Evolutionary conservation across 2,113 vertebrate species (phyloP).

Genomic region (Progne subis): DNA sequence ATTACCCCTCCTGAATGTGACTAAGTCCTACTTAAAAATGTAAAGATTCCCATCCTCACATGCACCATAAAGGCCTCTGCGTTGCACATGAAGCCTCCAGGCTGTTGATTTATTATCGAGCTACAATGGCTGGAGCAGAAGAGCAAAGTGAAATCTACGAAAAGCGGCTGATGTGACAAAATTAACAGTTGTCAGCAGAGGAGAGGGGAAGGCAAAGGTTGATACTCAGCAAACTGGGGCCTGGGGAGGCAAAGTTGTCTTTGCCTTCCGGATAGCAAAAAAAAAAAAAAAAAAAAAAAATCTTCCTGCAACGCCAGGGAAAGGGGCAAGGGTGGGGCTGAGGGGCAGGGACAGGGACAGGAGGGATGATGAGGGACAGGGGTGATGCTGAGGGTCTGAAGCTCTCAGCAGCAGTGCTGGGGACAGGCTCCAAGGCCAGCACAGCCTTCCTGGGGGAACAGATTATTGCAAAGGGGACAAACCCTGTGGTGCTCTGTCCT

Average conservation of each 20-base stretch:
- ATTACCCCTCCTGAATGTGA: constrained; percentile 22
- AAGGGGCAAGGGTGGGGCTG: too few species aligned
- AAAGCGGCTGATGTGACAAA: constrained; percentile 58
- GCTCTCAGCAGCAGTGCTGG: background rate
- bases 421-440: background rate
- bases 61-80: constrained; percentile 10
- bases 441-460: background rate
- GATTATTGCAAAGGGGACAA: background rate
- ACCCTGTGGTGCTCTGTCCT: rapidly evolving
- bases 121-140: constrained; percentile 4
- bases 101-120: constrained; percentile 37
- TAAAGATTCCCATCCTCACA: constrained; percentile 5
- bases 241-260: background rate
- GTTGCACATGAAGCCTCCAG: background rate
- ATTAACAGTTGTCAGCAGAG: constrained; percentile 37
- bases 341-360: background rate
- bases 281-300: background rate
- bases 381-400: background rate
- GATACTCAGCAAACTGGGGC: background rate
- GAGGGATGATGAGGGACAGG: too few species aligned
- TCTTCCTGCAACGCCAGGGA: background rate
- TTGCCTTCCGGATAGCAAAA: background rate
- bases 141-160: constrained; percentile 33
- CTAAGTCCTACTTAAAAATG: constrained; percentile 46
- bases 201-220: background rate